Conservation (phyloP, 2,797 vertebrate genomes). For the Echeneis naucrates region DNA sequence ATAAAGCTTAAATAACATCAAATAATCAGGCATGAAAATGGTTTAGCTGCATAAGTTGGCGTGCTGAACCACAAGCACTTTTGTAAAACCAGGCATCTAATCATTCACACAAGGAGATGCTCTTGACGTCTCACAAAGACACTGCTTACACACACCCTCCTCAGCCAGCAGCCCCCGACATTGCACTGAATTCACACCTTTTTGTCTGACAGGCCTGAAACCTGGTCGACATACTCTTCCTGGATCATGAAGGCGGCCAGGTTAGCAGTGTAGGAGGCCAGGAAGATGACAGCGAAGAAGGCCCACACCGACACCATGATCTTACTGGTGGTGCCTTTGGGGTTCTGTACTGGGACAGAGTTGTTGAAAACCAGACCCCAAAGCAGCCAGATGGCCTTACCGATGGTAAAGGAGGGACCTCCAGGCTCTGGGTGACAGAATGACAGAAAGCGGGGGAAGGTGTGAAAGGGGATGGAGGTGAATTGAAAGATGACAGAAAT, state of each 20-base stretch:
- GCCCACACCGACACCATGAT: conserved; percentile 99
- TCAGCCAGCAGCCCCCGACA: conserved; percentile 16
- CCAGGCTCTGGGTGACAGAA: conserved; percentile 89
- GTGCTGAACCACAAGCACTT: not conserved
- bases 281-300: conserved; percentile 99
- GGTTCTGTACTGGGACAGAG: conserved; percentile 99
- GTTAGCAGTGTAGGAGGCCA: conserved; percentile 99
- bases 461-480: not conserved
- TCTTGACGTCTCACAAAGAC: not conserved
- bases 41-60: not conserved
- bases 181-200: conserved; percentile 87
- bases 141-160: conserved; percentile 37
- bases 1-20: not conserved
- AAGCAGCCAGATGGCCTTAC: conserved; percentile 98
- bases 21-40: not conserved
- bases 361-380: conserved; percentile 99
- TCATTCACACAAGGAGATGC: not conserved
- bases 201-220: conserved; percentile 98
- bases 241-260: conserved; percentile 99
- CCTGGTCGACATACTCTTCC: conserved; percentile 99
- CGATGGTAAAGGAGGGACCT: conserved; percentile 99
- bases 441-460: conserved; percentile 22
- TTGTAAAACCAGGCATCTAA: not conserved
- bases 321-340: conserved; percentile 99
- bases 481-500: conserved; percentile 31